Evolutionary conservation across 2,797 vertebrate genomes (phyloP).

Genomic region (Cygnus olor): DNA sequence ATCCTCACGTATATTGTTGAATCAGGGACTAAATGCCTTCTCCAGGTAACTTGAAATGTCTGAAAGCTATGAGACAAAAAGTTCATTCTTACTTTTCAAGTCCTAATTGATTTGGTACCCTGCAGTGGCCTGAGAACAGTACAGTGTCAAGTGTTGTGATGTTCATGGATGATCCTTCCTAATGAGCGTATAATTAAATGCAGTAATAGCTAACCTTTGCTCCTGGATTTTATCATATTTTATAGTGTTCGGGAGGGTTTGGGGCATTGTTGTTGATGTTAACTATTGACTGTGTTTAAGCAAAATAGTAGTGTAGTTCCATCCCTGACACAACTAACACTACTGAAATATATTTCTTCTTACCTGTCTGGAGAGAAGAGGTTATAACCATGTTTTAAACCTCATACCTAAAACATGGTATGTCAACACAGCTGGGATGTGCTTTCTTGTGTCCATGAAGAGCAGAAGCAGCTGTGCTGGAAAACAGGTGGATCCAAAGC

Average conservation of each 20-base stretch:
- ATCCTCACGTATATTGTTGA: background rate
- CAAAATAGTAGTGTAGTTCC: background rate
- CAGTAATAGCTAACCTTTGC: background rate
- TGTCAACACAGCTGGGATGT: conserved; percentile 8
- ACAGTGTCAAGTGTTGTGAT: background rate
- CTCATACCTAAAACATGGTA: background rate
- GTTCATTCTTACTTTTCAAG: background rate
- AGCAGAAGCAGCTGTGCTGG: conserved; percentile 44
- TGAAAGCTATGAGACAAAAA: background rate
- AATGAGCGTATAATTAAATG: background rate
- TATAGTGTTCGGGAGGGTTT: background rate
- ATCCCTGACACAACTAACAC: background rate
- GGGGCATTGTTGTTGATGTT: background rate
- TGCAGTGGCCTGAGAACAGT: background rate
- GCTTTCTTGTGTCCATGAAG: conserved; percentile 17
- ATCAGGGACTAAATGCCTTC: background rate
- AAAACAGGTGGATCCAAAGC: conserved; percentile 2
- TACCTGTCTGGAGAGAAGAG: background rate
- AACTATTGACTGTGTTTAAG: background rate
- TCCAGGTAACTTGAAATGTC: background rate
- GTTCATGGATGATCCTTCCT: background rate
- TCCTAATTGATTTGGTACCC: background rate
- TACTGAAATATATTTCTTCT: background rate
- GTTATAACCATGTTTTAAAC: conserved; percentile 13
- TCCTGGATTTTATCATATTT: background rate